Percentiles rank a stretch among this genome's conserved stretches.
These are phyloP conservation scores for Phasia obesa DNA, from an alignment of 2,888 invertebrate species.

Conservation along the genomic window DNA sequence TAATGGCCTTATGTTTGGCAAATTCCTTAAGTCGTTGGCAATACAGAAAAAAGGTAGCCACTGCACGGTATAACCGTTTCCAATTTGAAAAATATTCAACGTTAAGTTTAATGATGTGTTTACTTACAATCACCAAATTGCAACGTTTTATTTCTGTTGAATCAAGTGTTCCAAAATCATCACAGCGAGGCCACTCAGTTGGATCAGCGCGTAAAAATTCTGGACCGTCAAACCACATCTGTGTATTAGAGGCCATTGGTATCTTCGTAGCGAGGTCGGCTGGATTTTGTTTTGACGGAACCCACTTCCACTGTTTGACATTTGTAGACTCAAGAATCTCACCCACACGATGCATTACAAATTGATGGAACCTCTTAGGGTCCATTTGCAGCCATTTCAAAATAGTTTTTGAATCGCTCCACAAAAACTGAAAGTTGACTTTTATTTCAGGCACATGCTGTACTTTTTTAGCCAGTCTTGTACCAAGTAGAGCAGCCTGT, in stretches of 20 bases:
- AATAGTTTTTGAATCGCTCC: conserved; percentile 55
- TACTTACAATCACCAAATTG: conserved; percentile 23
- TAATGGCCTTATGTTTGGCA: not conserved
- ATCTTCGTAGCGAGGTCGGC: conserved; percentile 54
- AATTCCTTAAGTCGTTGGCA: conserved; percentile 18
- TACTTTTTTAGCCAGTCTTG: not conserved
- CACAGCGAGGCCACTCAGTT: conserved; percentile 54
- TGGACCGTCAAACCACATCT: conserved; percentile 53
- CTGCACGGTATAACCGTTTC: conserved; percentile 51
- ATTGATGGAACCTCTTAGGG: conserved; percentile 62
- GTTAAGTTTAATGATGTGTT: conserved; percentile 17
- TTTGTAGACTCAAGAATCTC: conserved; percentile 59
- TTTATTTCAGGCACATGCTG: conserved; percentile 1
- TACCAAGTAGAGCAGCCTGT: conserved; percentile 13
- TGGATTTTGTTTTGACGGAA: conserved; percentile 63
- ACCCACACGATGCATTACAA: conserved; percentile 65
- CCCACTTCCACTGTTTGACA: conserved; percentile 61
- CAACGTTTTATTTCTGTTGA: conserved; percentile 28
- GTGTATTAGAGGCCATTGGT: conserved; percentile 13
- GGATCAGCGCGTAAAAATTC: conserved; percentile 38
- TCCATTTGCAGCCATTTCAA: conserved; percentile 64
- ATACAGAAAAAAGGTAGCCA: conserved; percentile 54
- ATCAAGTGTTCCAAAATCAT: conserved; percentile 33
- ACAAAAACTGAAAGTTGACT: conserved; percentile 29
- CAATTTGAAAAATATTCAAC: conserved; percentile 60